Percentiles rank a stretch among this genome's conserved stretches.
These are phyloP conservation scores for Tillus elongatus DNA, from an alignment of 2,888 invertebrate species.

Conservation along the genomic window DNA sequence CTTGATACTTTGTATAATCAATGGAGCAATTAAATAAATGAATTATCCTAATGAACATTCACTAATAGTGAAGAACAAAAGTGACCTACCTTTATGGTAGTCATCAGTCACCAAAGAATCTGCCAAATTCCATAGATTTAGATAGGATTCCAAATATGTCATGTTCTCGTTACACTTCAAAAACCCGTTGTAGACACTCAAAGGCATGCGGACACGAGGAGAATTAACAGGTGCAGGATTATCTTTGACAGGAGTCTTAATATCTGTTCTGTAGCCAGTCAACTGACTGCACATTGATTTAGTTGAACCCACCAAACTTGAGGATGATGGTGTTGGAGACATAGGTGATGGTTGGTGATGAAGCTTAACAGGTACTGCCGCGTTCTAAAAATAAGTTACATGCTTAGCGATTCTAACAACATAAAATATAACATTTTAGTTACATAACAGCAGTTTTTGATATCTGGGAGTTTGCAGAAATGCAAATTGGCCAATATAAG, in stretches of 20 bases:
- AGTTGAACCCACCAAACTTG: slow-evolving; percentile 53
- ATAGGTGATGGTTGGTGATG: slow-evolving; percentile 59
- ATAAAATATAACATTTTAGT: no score
- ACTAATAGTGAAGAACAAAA: no score
- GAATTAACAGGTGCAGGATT: slow-evolving; percentile 22
- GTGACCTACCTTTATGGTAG: slow-evolving; percentile 64
- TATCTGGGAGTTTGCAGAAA: no score
- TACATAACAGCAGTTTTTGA: no score
- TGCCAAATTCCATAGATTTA: slow-evolving; percentile 90
- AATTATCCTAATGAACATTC: no score
- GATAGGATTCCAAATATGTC: slow-evolving; percentile 69
- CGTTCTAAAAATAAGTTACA: slow-evolving; percentile 26
- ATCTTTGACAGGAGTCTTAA: slow-evolving; percentile 42
- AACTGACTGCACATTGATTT: slow-evolving; percentile 67
- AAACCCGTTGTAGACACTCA: slow-evolving; percentile 70
- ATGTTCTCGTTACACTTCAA: slow-evolving; percentile 74
- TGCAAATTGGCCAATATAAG: no score
- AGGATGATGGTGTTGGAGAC: slow-evolving; percentile 83
- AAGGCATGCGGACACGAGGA: slow-evolving; percentile 49
- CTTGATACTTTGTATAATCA: no score
- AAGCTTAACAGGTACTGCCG: slow-evolving; percentile 28
- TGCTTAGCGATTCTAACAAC: no score
- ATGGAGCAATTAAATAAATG: no score
- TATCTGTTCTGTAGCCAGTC: slow-evolving; percentile 60
- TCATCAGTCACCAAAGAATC: slow-evolving; percentile 67